phyloP scores from a whole-genome alignment of 1,140 invertebrate species.

The Trissolcus basalis region DNA sequence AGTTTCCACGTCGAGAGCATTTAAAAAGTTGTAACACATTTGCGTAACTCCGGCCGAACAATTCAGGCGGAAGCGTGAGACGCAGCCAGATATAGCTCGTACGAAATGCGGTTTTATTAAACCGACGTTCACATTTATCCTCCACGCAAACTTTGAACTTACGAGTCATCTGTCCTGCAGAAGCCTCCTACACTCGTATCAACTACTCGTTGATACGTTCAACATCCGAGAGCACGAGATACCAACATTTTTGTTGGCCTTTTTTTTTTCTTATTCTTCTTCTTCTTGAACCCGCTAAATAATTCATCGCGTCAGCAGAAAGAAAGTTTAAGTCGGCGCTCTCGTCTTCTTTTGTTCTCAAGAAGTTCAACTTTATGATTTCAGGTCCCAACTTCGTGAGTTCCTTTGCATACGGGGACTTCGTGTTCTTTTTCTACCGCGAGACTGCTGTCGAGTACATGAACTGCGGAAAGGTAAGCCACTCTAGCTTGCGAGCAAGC shows the following conservation, averaged over 20 bases:
- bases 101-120: slow-evolving; percentile 24
- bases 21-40: slow-evolving; percentile 25
- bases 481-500: slow-evolving; percentile 23
- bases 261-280: not conserved
- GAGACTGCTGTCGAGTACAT: slow-evolving; percentile 97
- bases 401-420: slow-evolving; percentile 92
- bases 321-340: slow-evolving; percentile 52
- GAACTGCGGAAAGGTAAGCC: slow-evolving; percentile 92
- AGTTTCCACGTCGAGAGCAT: not conserved
- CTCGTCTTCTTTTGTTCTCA: slow-evolving; percentile 52
- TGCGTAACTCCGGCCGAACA: not conserved
- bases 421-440: slow-evolving; percentile 97
- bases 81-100: slow-evolving; percentile 5
- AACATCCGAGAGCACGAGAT: no score
- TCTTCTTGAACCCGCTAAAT: slow-evolving; percentile 47
- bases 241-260: not conserved
- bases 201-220: slow-evolving; percentile 3
- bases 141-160: slow-evolving; percentile 14
- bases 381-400: slow-evolving; percentile 94
- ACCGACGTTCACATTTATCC: slow-evolving; percentile 12
- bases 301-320: slow-evolving; percentile 49
- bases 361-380: slow-evolving; percentile 67
- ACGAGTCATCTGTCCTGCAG: slow-evolving; percentile 17
- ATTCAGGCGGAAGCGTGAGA: not conserved
- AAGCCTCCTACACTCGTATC: slow-evolving; percentile 24